Evolutionary conservation across 2,113 vertebrate species (phyloP), one percentile per base, ranked within the genome.

Genomic region (Cardinalis cardinalis): DNA sequence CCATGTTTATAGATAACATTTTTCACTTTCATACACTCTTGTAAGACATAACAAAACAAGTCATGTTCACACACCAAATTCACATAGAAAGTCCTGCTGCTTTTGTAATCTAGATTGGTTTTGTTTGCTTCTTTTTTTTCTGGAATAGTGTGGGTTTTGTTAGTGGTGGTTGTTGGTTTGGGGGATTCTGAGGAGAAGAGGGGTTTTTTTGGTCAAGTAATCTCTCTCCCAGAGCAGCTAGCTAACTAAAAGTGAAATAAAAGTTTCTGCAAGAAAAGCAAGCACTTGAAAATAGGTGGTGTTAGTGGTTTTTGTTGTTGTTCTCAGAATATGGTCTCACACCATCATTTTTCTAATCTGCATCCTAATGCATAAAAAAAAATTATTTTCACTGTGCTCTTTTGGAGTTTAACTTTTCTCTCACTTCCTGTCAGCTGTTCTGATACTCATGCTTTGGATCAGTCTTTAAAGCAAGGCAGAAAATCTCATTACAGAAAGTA

Each of bases 111-210:
- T 87, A 25, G 3, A 7, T 72, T 40, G 2, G 0, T 26, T 59
- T 60, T 52, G 2, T 6, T 70, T 78, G 4, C 4, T 31, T 64
- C 2, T 53, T 53, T 20, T 20, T 5, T 65, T 44, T 46, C 12
- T 40, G 21, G 4, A 14, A 52, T 18, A 23, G 8, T 12, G 14
- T 20, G 15, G 8, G 8, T 31, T 72, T 55, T 51, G 2, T 32
- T 58, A 44, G 26, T n/a, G 19, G 3, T 59, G 10, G 3, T 58
- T 58, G 17, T 43, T 66, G 9, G 8, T 6, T 60, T 69, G 14
- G 34, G 4, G 5, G 1, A 20, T 80, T 82, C n/a, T 36, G 2
- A 1, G 1, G 7, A 15, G 0, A 32, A 1, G 3, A 1, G 5
- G 3, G 7, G 14, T 9, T 49, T 41, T 36, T 75, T 60, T 70